A percentile compares a stretch with the other conserved stretches of the same genome.
These are phyloP conservation scores for Coenonympha arcania DNA, from an alignment of 2,888 invertebrate species.

Conservation along the genomic window DNA sequence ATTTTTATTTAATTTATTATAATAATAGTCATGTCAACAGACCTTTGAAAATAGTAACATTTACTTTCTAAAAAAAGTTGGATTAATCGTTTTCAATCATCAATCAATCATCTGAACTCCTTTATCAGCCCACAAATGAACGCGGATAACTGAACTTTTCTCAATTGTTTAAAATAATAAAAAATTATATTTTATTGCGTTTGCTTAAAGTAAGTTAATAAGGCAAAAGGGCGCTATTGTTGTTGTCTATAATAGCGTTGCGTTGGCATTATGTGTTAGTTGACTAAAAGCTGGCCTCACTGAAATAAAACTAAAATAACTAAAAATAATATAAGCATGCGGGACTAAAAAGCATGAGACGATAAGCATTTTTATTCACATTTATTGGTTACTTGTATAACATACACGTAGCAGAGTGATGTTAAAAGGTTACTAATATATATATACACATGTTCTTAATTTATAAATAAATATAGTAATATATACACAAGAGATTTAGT, in stretches of 20 bases:
- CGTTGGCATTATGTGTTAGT: conserved; percentile 29
- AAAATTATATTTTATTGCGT: not conserved
- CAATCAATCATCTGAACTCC: no score
- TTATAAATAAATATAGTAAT: conserved; percentile 17
- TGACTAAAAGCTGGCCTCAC: conserved; percentile 52
- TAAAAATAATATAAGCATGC: conserved; percentile 62
- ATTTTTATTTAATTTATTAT: no score
- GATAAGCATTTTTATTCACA: conserved; percentile 68
- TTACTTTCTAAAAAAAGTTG: no score
- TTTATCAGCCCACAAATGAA: no score
- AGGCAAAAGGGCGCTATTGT: not conserved
- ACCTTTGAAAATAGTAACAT: no score
- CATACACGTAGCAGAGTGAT: conserved; percentile 55
- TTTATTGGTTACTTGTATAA: conserved; percentile 66
- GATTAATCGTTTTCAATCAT: no score
- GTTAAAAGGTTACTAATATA: conserved; percentile 41
- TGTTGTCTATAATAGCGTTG: conserved; percentile 1
- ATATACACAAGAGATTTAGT: conserved; percentile 27
- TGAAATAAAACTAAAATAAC: conserved; percentile 37
- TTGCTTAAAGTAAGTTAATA: not conserved
- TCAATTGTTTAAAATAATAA: no score
- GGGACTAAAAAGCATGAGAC: conserved; percentile 68
- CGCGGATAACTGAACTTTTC: no score
- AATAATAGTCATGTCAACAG: no score
- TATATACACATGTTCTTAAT: conserved; percentile 29